phyloP scores from a whole-genome alignment of 2,113 vertebrate genomes.

The Sebastes fasciatus region DNA sequence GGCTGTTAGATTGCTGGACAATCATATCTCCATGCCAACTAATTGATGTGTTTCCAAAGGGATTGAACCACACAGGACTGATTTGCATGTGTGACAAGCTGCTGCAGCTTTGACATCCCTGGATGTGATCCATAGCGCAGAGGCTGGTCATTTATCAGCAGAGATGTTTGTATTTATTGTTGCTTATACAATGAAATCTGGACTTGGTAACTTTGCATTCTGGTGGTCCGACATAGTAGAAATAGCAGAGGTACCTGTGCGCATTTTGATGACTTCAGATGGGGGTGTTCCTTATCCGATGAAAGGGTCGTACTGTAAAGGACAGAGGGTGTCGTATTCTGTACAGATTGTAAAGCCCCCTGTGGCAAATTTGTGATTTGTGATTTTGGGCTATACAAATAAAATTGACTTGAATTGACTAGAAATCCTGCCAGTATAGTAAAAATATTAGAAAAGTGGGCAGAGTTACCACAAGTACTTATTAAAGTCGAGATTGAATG shows the following conservation, averaged over 20 bases:
- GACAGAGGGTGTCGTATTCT: too few species aligned
- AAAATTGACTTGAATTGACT: too few species aligned
- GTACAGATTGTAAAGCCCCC: too few species aligned
- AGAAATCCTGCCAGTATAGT: not conserved
- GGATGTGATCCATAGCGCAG: not conserved
- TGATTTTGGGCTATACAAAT: too few species aligned
- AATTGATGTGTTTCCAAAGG: slow-evolving; percentile 35
- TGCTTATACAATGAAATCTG: not conserved
- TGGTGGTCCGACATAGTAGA: not conserved
- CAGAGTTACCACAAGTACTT: not conserved
- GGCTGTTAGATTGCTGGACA: slow-evolving; percentile 34
- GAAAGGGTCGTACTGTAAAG: too few species aligned
- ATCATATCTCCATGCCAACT: slow-evolving; percentile 47
- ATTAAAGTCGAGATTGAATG: not conserved
- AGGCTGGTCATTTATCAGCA: not conserved
- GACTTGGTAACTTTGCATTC: not conserved
- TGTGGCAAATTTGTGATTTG: too few species aligned
- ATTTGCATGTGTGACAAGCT: slow-evolving; percentile 27
- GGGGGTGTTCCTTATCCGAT: too few species aligned
- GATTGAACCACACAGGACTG: not conserved
- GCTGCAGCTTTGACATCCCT: not conserved
- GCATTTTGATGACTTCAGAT: not conserved
- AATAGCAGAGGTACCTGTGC: not conserved
- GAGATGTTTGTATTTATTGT: not conserved
- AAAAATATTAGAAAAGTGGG: not conserved